Conservation (phyloP, 2,888 invertebrate genomes). For the Leptinotarsa rubiginosa region DNA sequence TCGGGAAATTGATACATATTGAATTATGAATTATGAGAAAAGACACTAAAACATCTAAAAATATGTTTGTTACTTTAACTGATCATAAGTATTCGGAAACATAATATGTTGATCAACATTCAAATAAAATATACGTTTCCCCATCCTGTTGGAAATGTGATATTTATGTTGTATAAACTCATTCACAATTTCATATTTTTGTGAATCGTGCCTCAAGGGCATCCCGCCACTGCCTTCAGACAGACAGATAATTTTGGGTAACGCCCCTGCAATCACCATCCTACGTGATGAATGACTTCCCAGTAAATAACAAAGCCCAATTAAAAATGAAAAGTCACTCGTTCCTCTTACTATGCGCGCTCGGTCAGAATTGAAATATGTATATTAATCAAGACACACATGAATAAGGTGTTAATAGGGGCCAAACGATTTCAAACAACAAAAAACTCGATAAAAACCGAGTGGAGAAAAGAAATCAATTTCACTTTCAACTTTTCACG, state of each 20-base stretch:
- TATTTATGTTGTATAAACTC: too few species aligned
- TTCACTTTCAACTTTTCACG: slow-evolving; percentile 27
- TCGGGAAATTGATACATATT: too few species aligned
- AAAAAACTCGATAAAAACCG: slow-evolving; percentile 29
- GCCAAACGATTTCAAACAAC: slow-evolving; percentile 25
- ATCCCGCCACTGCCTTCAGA: background rate
- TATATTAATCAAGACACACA: slow-evolving; percentile 20
- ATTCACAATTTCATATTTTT: background rate
- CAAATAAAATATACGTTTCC: too few species aligned
- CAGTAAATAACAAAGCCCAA: slow-evolving; percentile 12
- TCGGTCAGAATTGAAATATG: slow-evolving; percentile 17
- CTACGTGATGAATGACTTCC: slow-evolving; percentile 15
- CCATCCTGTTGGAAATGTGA: too few species aligned
- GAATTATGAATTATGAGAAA: too few species aligned
- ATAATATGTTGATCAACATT: too few species aligned
- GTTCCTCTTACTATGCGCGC: slow-evolving; percentile 11
- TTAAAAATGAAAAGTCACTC: slow-evolving; percentile 19
- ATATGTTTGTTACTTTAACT: too few species aligned
- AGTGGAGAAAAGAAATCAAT: slow-evolving; percentile 33
- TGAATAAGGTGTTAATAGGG: slow-evolving; percentile 40
- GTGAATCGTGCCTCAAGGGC: background rate
- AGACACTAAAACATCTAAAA: too few species aligned
- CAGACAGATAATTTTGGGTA: background rate
- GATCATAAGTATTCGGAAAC: too few species aligned
- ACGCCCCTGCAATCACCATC: slow-evolving; percentile 10